phyloP scores from a whole-genome alignment of 2,888 invertebrate genomes.

The Caenorhabditis wallacei region DNA sequence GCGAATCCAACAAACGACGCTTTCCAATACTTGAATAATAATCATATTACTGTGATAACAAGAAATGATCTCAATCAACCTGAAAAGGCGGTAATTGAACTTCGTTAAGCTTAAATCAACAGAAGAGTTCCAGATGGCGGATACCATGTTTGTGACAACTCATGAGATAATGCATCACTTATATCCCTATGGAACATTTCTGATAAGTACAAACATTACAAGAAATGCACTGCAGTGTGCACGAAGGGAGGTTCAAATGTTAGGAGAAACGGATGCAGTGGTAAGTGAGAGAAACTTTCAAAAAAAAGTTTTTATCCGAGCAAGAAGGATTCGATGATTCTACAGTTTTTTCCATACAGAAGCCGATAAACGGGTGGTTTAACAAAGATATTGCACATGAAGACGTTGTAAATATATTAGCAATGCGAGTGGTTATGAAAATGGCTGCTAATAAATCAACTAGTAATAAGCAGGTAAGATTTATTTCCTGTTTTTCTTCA shows the following conservation, averaged over 20 bases:
- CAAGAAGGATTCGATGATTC: not conserved
- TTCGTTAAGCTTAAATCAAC: not conserved
- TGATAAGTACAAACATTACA: not conserved
- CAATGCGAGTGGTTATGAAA: conserved; percentile 55
- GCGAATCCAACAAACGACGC: conserved; percentile 58
- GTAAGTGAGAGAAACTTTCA: too few species aligned
- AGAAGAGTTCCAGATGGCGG: conserved; percentile 34
- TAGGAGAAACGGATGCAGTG: conserved; percentile 50
- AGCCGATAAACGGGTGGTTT: conserved; percentile 41
- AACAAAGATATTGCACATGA: conserved; percentile 36
- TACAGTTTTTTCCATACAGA: conserved; percentile 17
- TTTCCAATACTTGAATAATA: conserved; percentile 49
- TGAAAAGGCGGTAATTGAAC: conserved; percentile 51
- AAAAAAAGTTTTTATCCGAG: too few species aligned
- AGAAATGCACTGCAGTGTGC: conserved; percentile 32
- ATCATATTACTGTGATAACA: conserved; percentile 59
- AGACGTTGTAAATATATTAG: conserved; percentile 57
- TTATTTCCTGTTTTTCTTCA: not conserved
- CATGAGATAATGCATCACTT: conserved; percentile 57
- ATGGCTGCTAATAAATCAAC: conserved; percentile 33
- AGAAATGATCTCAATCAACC: conserved; percentile 51
- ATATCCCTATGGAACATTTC: conserved; percentile 42
- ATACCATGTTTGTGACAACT: conserved; percentile 53
- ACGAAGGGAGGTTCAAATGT: conserved; percentile 9
- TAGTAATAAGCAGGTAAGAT: conserved; percentile 41